Evolutionary conservation across 2,797 vertebrate species (phyloP).

Genomic region (Ciconia nigra): DNA sequence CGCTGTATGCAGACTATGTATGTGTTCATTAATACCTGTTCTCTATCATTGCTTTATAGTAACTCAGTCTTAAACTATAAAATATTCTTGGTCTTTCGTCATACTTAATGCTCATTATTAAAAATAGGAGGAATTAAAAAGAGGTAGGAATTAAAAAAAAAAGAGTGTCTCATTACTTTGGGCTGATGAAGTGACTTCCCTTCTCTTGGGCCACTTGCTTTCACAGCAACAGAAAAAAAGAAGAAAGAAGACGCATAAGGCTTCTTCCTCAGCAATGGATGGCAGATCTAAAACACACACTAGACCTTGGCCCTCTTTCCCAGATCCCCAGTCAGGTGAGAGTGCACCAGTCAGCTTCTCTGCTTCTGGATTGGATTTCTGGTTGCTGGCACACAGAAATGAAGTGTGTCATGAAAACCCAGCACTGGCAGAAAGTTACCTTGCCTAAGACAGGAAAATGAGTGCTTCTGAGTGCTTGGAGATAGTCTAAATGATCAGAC

Average conservation of each 20-base stretch:
- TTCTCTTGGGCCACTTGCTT: background rate
- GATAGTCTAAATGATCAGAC: background rate
- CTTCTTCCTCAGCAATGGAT: constrained; percentile 69
- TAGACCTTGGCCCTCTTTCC: background rate
- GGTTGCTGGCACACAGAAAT: background rate
- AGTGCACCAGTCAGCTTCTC: background rate
- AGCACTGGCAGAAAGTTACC: background rate
- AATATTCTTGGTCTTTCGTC: background rate
- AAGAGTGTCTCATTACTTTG: background rate
- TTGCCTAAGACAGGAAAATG: background rate
- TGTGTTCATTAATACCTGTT: background rate
- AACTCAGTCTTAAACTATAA: background rate
- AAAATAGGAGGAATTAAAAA: background rate
- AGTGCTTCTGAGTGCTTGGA: background rate
- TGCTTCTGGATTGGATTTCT: background rate
- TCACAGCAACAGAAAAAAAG: constrained; percentile 78
- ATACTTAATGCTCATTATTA: background rate
- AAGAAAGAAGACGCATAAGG: constrained; percentile 77
- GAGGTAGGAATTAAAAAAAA: background rate
- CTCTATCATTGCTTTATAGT: background rate
- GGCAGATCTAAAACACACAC: background rate
- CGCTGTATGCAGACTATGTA: background rate
- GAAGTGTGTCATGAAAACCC: background rate
- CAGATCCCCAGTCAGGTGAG: constrained; percentile 65
- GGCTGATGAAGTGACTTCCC: background rate